These are phyloP conservation scores for Lophochroa leadbeateri DNA, from an alignment of 2,113 vertebrate species.

Conservation along the genomic window DNA sequence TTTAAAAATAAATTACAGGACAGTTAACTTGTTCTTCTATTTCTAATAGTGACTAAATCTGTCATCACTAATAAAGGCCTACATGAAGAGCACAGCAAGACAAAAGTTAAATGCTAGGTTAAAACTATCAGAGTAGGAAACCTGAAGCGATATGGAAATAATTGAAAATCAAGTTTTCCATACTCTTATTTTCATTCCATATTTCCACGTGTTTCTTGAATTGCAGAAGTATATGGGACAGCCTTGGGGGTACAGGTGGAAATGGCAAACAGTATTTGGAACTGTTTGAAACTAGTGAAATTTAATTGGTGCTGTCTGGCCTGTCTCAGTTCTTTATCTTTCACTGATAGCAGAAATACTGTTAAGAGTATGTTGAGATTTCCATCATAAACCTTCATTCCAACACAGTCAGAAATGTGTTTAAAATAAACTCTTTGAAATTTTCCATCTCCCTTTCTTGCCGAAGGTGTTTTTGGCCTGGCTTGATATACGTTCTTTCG, in stretches of 20 bases:
- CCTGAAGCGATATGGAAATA: background rate
- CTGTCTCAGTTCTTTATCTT: background rate
- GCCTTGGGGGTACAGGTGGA: conserved; percentile 27
- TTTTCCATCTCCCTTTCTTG: conserved; percentile 28
- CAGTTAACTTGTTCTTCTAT: background rate
- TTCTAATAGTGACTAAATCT: conserved; percentile 8
- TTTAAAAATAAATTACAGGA: background rate
- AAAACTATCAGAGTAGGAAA: background rate
- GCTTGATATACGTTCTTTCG: background rate
- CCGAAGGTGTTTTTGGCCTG: conserved; percentile 28
- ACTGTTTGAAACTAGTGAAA: background rate
- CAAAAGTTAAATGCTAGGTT: background rate
- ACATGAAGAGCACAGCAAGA: background rate
- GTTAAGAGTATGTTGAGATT: background rate
- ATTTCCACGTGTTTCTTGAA: background rate
- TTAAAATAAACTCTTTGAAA: conserved; percentile 31
- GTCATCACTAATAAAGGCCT: conserved; percentile 18
- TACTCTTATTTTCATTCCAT: background rate
- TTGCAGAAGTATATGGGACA: background rate
- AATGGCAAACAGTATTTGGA: conserved; percentile 5
- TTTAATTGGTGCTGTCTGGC: background rate
- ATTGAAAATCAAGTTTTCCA: conserved; percentile 2
- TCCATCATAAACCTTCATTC: background rate
- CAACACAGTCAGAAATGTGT: background rate
- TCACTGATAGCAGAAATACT: conserved; percentile 14